Evolutionary conservation across 2,888 invertebrate genomes (phyloP).

Genomic region (Eupithecia abbreviata): DNA sequence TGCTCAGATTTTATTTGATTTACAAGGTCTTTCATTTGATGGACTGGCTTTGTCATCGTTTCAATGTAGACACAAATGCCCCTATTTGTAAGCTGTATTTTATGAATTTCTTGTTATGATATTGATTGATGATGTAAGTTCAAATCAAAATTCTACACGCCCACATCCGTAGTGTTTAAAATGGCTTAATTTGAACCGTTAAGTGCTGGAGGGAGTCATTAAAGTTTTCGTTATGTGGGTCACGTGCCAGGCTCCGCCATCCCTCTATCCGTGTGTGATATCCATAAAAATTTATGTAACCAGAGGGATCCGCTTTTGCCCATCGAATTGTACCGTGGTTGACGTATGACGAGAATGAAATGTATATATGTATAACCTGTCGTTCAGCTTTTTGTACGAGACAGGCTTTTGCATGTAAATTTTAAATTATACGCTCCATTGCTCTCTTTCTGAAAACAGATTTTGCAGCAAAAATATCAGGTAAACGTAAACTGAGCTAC

Average conservation of each 20-base stretch:
- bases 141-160: conserved; percentile 26
- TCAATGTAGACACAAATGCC: conserved; percentile 6
- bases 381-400: conserved; percentile 22
- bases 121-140: conserved; percentile 22
- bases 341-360: conserved; percentile 42
- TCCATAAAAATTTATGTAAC: conserved; percentile 26
- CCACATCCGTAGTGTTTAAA: conserved; percentile 36
- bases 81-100: conserved; percentile 1
- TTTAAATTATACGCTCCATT: conserved; percentile 32
- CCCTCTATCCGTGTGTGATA: conserved; percentile 41
- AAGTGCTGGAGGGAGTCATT: conserved; percentile 41
- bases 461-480: conserved; percentile 14
- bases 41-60: conserved; percentile 10
- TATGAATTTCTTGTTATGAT: conserved; percentile 14
- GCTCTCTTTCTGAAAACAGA: conserved; percentile 7
- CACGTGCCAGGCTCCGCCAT: conserved; percentile 54
- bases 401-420: conserved; percentile 33
- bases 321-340: conserved; percentile 27
- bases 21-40: conserved; percentile 29
- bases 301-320: conserved; percentile 22
- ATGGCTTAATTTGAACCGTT: conserved; percentile 37
- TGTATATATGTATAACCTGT: conserved; percentile 19
- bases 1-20: conserved; percentile 45
- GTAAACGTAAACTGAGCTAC: conserved; percentile 3
- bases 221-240: conserved; percentile 54